Conservation (phyloP, 2,797 vertebrate species). For the Choloepus didactylus region DNA sequence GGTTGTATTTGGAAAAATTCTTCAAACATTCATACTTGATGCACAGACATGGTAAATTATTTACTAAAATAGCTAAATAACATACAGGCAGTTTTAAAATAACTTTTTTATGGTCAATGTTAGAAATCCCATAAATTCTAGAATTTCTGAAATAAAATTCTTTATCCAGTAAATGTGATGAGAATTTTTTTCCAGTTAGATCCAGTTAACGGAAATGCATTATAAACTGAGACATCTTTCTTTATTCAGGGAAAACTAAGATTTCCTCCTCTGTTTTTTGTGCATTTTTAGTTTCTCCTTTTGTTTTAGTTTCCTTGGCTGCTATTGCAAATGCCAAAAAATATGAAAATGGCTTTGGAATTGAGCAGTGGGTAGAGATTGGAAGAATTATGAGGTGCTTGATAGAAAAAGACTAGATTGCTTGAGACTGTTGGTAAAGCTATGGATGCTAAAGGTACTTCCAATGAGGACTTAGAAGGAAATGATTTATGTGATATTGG, state of each 20-base stretch:
- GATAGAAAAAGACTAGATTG: no score
- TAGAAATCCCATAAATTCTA: neutral
- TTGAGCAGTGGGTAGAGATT: no score
- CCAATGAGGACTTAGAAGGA: no score
- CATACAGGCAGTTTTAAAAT: slow-evolving; percentile 5
- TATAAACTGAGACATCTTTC: neutral
- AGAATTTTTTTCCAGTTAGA: neutral
- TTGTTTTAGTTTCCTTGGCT: neutral
- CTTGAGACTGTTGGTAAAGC: no score
- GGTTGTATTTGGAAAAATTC: neutral
- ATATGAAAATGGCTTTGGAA: no score
- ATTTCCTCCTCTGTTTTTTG: neutral
- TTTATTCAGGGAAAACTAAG: neutral
- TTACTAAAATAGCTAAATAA: slow-evolving; percentile 17
- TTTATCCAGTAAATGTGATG: neutral
- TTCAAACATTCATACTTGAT: neutral
- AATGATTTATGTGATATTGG: no score
- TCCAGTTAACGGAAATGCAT: neutral
- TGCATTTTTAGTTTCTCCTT: neutral
- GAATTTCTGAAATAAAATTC: neutral
- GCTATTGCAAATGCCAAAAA: no score
- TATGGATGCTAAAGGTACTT: no score
- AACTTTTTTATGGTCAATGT: neutral
- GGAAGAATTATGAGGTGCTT: no score
- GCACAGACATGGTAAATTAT: neutral